These are phyloP conservation scores for Pardalotus punctatus DNA, from an alignment of 2,113 vertebrate genomes.

Conservation along the genomic window DNA sequence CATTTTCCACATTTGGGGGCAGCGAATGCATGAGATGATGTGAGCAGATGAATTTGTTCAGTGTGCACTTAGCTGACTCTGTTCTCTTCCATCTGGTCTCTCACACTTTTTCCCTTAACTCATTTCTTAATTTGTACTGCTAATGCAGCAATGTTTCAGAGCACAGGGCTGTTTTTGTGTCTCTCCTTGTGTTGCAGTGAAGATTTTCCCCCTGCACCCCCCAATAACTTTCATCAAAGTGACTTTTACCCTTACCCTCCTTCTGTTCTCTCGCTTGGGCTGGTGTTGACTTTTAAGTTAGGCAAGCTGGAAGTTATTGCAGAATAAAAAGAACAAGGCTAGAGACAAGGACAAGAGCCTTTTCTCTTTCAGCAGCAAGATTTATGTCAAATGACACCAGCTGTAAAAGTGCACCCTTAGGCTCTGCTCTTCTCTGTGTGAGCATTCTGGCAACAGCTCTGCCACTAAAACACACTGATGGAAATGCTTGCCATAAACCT, in stretches of 20 bases:
- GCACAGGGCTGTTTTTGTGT: background rate
- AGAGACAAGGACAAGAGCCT: background rate
- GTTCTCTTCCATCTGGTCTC: slow-evolving; percentile 35
- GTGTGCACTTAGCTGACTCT: background rate
- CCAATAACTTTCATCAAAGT: background rate
- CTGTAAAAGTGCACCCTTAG: background rate
- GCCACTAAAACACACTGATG: background rate
- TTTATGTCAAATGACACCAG: background rate
- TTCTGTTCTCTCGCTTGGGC: background rate
- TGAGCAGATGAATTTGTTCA: slow-evolving; percentile 6
- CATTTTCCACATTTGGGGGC: background rate
- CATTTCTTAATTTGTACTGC: background rate
- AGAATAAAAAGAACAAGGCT: background rate
- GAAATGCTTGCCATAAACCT: background rate
- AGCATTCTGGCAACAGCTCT: background rate
- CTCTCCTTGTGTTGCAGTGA: background rate
- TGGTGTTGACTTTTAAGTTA: background rate
- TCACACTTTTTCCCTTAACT: slow-evolving; percentile 24
- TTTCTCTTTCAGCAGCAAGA: background rate
- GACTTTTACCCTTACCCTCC: background rate
- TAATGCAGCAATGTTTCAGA: slow-evolving; percentile 12
- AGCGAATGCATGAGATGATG: background rate
- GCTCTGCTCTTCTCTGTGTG: background rate
- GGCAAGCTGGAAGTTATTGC: background rate
- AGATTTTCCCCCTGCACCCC: background rate